These are phyloP conservation scores for Epinotia brunnichana DNA, from an alignment of 2,888 invertebrate genomes.

Conservation along the genomic window DNA sequence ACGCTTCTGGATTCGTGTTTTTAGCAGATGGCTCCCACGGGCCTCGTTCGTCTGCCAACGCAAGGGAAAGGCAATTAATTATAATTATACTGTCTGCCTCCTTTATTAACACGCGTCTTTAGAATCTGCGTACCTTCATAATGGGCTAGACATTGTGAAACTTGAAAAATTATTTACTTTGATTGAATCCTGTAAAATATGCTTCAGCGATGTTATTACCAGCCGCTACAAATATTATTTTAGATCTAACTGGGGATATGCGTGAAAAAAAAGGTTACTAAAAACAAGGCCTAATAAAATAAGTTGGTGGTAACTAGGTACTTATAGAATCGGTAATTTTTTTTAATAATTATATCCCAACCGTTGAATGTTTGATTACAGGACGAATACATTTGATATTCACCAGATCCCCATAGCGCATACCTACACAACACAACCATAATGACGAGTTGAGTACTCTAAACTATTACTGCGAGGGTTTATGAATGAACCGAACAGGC, in stretches of 20 bases:
- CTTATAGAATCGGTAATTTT: no score
- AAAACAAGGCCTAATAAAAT: no score
- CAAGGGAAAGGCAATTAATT: conserved; percentile 75
- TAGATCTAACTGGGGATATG: no score
- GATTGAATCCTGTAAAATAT: not conserved
- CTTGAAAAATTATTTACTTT: conserved; percentile 10
- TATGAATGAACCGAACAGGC: conserved; percentile 34
- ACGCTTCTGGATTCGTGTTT: conserved; percentile 72
- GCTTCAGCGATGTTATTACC: no score
- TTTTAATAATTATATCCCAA: no score
- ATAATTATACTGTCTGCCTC: conserved; percentile 69
- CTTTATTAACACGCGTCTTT: conserved; percentile 51
- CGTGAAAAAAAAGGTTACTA: no score
- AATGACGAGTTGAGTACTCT: not conserved
- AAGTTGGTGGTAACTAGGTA: no score
- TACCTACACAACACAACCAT: not conserved
- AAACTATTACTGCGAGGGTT: conserved; percentile 9
- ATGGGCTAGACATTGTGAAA: conserved; percentile 16
- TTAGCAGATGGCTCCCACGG: conserved; percentile 66
- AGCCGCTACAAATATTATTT: no score
- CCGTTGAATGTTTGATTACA: no score
- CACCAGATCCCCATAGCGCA: not conserved
- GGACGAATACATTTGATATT: no score
- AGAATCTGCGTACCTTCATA: conserved; percentile 38
- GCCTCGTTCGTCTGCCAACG: conserved; percentile 72